Percentiles rank a stretch among this genome's conserved stretches.
Conservation (phyloP, 2,797 vertebrate genomes). For the Sebastes jordani region DNA sequence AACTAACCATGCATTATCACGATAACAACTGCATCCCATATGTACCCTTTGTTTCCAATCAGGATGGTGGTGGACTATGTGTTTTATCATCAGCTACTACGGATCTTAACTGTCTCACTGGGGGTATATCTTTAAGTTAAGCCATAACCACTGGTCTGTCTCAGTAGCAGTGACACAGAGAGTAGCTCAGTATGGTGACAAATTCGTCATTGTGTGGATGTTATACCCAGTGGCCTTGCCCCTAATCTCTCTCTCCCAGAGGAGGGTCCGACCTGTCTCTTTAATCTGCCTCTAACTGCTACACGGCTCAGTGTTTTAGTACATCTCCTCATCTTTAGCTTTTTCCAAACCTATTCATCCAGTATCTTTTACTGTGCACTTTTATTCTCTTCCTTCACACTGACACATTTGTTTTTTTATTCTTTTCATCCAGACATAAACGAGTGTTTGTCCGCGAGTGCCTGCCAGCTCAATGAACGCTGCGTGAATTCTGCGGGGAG, state of each 20-base stretch:
- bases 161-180: constrained; percentile 26
- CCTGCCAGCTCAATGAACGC: constrained; percentile 85
- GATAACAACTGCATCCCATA: constrained; percentile 20
- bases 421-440: constrained; percentile 84
- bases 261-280: constrained; percentile 35
- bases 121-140: constrained; percentile 29
- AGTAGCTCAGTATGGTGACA: constrained; percentile 33
- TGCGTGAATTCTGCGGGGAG: constrained; percentile 90
- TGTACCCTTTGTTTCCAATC: constrained; percentile 28
- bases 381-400: constrained; percentile 13
- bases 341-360: neutral
- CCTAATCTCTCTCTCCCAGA: constrained; percentile 28
- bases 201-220: constrained; percentile 45
- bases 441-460: constrained; percentile 87
- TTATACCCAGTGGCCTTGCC: constrained; percentile 39
- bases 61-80: neutral
- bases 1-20: constrained; percentile 30
- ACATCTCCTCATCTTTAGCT: neutral
- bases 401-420: constrained; percentile 32
- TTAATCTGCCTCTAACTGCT: constrained; percentile 34
- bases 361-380: neutral
- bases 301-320: neutral
- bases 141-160: constrained; percentile 12
- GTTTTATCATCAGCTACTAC: constrained; percentile 34
- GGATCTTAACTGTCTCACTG: constrained; percentile 8